Conservation (phyloP, 2,888 invertebrate species). For the Parapristionchus giblindavisi region DNA sequence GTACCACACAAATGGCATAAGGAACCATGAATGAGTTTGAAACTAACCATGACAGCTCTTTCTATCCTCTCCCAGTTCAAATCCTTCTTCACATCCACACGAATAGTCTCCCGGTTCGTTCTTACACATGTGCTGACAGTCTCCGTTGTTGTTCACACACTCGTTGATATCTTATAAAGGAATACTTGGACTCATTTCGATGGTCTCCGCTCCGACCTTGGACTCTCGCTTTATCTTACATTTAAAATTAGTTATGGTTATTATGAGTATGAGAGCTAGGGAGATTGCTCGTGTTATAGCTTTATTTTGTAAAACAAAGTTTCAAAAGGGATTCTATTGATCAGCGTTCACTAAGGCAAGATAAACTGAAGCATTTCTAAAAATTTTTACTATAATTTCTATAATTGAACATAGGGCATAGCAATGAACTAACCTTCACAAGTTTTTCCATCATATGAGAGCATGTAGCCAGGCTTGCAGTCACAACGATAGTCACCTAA, state of each 20-base stretch:
- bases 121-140: constrained; percentile 86
- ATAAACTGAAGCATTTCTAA: no score
- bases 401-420: not conserved
- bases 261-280: no score
- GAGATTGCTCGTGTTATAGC: no score
- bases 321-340: no score
- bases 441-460: constrained; percentile 53
- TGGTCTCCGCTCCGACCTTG: no score
- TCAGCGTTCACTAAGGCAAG: no score
- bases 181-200: no score
- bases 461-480: constrained; percentile 79
- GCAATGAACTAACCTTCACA: constrained; percentile 58
- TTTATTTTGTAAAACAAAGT: no score
- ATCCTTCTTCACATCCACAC: constrained; percentile 85
- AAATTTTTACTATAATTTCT: no score
- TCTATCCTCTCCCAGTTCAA: constrained; percentile 82
- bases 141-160: constrained; percentile 82
- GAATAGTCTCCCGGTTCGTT: constrained; percentile 83
- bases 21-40: not conserved
- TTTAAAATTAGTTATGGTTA: no score
- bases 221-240: no score
- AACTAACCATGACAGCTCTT: constrained; percentile 81
- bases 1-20: no score
- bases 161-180: constrained; percentile 79
- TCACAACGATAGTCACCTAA: constrained; percentile 80